Percentiles rank a stretch among this genome's conserved stretches.
phyloP scores from a whole-genome alignment of 2,113 vertebrate species.

The Muscicapa adusta region DNA sequence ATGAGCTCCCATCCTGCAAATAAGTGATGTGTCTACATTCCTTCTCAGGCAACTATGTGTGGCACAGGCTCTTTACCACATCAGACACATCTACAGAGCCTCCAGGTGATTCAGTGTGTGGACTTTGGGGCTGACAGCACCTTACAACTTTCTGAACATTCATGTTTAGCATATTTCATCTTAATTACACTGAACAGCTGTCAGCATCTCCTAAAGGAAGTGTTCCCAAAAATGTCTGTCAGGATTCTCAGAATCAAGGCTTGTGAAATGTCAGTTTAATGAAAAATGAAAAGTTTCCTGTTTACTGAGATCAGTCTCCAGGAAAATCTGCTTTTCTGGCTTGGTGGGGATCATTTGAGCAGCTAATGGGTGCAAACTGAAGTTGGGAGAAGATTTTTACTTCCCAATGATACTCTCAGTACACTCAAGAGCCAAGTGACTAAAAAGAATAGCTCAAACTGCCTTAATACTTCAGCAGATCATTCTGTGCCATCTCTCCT shows the following conservation, averaged over 20 bases:
- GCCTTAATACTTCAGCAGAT: background rate
- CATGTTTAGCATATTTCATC: background rate
- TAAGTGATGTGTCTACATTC: background rate
- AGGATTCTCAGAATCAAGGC: background rate
- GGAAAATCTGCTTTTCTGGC: background rate
- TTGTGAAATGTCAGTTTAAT: background rate
- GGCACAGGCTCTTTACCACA: background rate
- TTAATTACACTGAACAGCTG: background rate
- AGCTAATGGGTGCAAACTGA: fast-evolving
- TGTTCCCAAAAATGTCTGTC: background rate
- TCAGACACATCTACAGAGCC: background rate
- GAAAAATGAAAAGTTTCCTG: background rate
- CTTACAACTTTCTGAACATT: background rate
- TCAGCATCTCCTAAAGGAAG: slow-evolving; percentile 5
- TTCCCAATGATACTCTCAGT: background rate
- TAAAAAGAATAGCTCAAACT: background rate
- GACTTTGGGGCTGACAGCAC: background rate
- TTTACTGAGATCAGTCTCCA: background rate
- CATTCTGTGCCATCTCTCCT: background rate
- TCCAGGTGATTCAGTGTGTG: background rate
- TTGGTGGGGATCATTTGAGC: background rate
- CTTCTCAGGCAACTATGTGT: background rate
- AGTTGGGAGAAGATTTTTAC: background rate
- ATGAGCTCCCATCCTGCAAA: background rate
- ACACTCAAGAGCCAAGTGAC: background rate